Conservation (phyloP, 2,888 invertebrate genomes). For the Neoscelio sp. region DNA sequence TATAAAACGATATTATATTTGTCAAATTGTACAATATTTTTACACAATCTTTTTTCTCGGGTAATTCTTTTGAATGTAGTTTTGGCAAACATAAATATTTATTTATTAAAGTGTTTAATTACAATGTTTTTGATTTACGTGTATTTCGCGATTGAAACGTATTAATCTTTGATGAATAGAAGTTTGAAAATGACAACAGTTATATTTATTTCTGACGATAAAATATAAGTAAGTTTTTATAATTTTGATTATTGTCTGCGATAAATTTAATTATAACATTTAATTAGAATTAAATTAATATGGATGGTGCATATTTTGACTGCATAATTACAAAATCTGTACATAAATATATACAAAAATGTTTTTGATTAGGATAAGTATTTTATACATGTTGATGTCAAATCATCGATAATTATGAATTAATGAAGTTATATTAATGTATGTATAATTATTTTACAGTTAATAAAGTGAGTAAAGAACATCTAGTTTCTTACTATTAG, state of each 20-base stretch:
- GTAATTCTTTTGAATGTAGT: background rate
- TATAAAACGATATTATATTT: no score
- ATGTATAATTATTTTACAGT: no score
- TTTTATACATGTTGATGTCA: slow-evolving; percentile 36
- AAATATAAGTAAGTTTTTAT: slow-evolving; percentile 10
- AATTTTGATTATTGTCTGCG: slow-evolving; percentile 30
- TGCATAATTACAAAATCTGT: slow-evolving; percentile 48
- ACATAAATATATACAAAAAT: slow-evolving; percentile 52
- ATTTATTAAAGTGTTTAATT: slow-evolving; percentile 7
- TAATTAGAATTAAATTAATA: slow-evolving; percentile 1
- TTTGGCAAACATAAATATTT: slow-evolving; percentile 14
- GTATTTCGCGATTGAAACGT: slow-evolving; percentile 13
- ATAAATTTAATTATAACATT: background rate
- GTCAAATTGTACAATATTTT: no score
- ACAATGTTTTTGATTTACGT: slow-evolving; percentile 23
- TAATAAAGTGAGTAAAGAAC: no score
- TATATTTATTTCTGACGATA: background rate
- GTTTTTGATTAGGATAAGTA: slow-evolving; percentile 17
- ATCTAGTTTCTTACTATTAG: no score
- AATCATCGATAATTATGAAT: no score
- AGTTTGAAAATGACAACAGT: slow-evolving; percentile 13
- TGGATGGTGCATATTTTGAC: slow-evolving; percentile 14
- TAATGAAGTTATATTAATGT: slow-evolving; percentile 18
- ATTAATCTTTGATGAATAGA: slow-evolving; percentile 19
- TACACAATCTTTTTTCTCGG: no score